Evolutionary conservation across 1,140 invertebrate genomes (phyloP), one percentile per base, ranked within the genome.

Genomic region (Drosophila tsacasi): DNA sequence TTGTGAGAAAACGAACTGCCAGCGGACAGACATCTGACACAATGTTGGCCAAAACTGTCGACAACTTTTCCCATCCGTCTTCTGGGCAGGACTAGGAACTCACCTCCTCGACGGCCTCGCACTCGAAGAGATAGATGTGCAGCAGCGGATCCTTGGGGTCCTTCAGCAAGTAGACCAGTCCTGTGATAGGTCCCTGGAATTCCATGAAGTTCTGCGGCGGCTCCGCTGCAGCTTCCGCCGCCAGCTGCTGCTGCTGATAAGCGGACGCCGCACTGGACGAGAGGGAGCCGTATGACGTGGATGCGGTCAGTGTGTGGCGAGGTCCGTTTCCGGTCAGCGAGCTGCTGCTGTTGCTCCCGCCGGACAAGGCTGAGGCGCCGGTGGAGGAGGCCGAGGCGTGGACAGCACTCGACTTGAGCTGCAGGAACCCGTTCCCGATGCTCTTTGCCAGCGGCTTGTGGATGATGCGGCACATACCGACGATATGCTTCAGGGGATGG

Each of bases 41-140:
- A 72, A 76, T 68, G 61, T 66, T 52, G 42, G 46, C 37, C 65
- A 25, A 50, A 42, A 64, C 76, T 77, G 64, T 62, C 75, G 74
- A 69, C 74, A 78, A 78, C 74, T 78, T 78, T 78, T 69, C 64
- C 55, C 60, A 78, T 77, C 42, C 62, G 61, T 67, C 64, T 72
- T 76, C 42, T 63, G 55, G 35, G 40, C 10, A 54, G 59, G 67
- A 30, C 27, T 44, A 1, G 37, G 37, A 32, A 94, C 94, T 95
- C 93, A 96, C 95, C 93, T 95, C 95, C 65, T 93, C 92, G 7
- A 94, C 93, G 40, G 94, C 94, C n/a, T 94, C 85, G 21, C 95
- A 95, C 82, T 94, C 94, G 76, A 95, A 96, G 17, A 96, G 93
- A 92, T 95, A 95, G 79, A 95, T 95, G 79, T 95, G 95, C 13